These are phyloP conservation scores for Pseudopodoces humilis DNA, from an alignment of 2,113 vertebrate genomes.

Conservation along the genomic window DNA sequence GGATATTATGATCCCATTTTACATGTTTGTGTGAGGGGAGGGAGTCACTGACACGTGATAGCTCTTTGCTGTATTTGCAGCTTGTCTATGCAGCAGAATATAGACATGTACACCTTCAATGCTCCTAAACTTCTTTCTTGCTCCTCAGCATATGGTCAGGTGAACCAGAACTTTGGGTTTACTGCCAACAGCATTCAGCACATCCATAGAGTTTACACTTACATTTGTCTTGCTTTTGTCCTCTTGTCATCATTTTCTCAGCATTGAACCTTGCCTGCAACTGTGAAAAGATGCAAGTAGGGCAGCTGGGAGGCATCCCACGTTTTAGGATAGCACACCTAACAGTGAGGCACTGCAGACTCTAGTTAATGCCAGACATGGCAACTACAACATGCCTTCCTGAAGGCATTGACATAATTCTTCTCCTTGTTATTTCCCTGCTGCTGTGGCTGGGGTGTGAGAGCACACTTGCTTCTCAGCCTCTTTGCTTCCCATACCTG, in stretches of 20 bases:
- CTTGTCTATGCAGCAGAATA: not conserved
- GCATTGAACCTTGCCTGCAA: not conserved
- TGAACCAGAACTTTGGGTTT: not conserved
- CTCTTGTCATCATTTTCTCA: not conserved
- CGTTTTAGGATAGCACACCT: not conserved
- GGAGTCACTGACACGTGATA: not conserved
- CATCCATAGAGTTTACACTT: not conserved
- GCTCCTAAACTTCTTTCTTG: not conserved
- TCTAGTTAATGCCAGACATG: not conserved
- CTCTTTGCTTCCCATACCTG: not conserved
- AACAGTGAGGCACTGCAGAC: not conserved
- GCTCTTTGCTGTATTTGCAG: not conserved
- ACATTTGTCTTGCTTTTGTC: not conserved
- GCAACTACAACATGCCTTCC: not conserved
- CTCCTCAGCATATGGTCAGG: not conserved
- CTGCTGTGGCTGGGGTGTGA: not conserved
- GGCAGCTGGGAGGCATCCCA: not conserved
- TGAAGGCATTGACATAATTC: not conserved
- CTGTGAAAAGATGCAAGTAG: not conserved
- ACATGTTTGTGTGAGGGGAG: not conserved
- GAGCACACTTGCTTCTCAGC: not conserved
- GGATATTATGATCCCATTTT: not conserved
- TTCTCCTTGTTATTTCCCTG: not conserved
- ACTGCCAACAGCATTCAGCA: accelerated
- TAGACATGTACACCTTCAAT: not conserved